Percentiles rank a stretch among this genome's conserved stretches.
phyloP scores from a whole-genome alignment of 64 coral and sea anemone genomes.

The Pocillopora damicornis region DNA sequence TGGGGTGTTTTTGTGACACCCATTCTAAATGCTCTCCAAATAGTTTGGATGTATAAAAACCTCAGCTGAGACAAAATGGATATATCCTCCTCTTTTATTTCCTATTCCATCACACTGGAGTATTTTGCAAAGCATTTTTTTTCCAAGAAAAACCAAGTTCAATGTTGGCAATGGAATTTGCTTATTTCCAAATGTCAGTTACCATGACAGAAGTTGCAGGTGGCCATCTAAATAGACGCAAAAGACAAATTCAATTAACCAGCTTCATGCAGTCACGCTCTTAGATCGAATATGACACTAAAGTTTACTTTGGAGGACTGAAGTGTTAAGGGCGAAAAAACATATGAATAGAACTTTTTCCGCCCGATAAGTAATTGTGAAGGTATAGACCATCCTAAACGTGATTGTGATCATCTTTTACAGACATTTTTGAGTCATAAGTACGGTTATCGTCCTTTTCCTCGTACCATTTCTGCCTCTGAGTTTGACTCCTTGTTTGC shows the following conservation, averaged over 20 bases:
- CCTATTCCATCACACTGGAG: too few species aligned
- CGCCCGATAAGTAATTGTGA: too few species aligned
- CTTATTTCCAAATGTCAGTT: background rate
- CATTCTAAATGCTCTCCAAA: too few species aligned
- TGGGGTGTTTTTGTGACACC: too few species aligned
- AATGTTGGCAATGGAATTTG: background rate
- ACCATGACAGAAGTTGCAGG: background rate
- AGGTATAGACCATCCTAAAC: too few species aligned
- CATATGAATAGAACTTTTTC: too few species aligned
- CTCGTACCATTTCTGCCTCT: constrained; percentile 39
- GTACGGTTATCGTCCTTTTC: constrained; percentile 81
- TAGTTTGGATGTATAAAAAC: too few species aligned
- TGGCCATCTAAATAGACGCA: background rate
- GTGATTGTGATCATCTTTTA: background rate
- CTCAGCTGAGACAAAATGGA: too few species aligned
- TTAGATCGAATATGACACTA: background rate
- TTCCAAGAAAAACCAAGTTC: too few species aligned
- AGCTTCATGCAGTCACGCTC: background rate
- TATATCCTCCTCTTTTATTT: too few species aligned
- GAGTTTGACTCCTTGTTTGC: constrained; percentile 64
- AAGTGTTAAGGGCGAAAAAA: too few species aligned
- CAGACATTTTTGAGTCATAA: constrained; percentile 88
- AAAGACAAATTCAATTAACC: background rate
- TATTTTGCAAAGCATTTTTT: too few species aligned
- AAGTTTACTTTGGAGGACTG: background rate